Evolutionary conservation across 2,888 invertebrate genomes (phyloP).

Genomic region (Tachina lurida): DNA sequence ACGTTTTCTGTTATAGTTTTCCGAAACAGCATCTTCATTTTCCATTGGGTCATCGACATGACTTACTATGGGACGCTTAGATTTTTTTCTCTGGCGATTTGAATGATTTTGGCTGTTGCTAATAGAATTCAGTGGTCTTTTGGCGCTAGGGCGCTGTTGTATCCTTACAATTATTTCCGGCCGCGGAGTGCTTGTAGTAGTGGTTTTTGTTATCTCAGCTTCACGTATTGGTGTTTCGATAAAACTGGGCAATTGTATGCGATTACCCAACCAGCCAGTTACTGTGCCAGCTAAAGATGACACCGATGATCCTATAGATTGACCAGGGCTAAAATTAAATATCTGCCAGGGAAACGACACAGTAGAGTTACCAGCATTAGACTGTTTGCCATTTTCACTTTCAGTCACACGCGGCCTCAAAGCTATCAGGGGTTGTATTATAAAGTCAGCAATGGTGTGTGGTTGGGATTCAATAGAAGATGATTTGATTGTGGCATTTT

Average conservation of each 20-base stretch:
- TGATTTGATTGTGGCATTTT: conserved; percentile 57
- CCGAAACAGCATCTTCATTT: conserved; percentile 63
- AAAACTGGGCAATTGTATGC: conserved; percentile 75
- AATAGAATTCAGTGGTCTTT: conserved; percentile 73
- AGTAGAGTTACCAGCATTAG: conserved; percentile 55
- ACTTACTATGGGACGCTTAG: conserved; percentile 69
- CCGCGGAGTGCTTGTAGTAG: conserved; percentile 74
- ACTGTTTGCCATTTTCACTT: conserved; percentile 62
- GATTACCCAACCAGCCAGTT: conserved; percentile 80
- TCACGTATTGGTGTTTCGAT: conserved; percentile 77
- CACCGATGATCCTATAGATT: conserved; percentile 75
- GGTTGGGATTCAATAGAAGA: conserved; percentile 71
- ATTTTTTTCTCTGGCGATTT: conserved; percentile 71
- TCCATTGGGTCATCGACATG: conserved; percentile 74
- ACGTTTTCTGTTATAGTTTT: neutral
- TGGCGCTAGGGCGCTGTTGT: conserved; percentile 75
- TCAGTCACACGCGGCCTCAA: conserved; percentile 76
- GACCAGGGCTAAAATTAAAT: conserved; percentile 79
- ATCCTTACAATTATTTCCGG: conserved; percentile 79
- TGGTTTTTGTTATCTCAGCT: conserved; percentile 59
- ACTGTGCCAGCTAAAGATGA: conserved; percentile 79
- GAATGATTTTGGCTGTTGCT: conserved; percentile 59
- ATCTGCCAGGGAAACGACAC: conserved; percentile 73
- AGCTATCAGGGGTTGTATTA: conserved; percentile 79
- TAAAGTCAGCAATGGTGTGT: conserved; percentile 80